Conservation (phyloP, 1,140 invertebrate genomes). For the Magallana gigas region DNA sequence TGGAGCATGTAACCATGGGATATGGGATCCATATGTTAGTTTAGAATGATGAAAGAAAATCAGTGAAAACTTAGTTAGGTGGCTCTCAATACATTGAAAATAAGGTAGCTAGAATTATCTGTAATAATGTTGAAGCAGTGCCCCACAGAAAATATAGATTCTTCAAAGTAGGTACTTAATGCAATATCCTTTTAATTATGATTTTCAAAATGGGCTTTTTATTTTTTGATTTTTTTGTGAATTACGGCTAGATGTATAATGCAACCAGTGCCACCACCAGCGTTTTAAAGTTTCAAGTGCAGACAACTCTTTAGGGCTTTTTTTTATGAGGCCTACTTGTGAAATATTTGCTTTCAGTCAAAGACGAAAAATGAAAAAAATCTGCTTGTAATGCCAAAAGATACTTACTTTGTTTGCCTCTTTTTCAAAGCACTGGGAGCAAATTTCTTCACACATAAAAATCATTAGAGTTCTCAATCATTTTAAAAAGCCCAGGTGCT, state of each 20-base stretch:
- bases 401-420: neutral
- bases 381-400: neutral
- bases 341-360: neutral
- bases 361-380: slow-evolving; percentile 10
- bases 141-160: too few relatives aligned
- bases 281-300: neutral
- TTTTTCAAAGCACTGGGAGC: neutral
- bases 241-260: neutral
- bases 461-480: slow-evolving; percentile 13
- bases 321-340: neutral
- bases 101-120: too few relatives aligned
- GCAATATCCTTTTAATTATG: too few relatives aligned
- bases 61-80: neutral
- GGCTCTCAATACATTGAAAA: too few relatives aligned
- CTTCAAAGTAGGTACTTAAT: too few relatives aligned
- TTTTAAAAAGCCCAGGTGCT: slow-evolving; percentile 2
- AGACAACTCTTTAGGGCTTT: neutral
- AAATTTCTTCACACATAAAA: slow-evolving; percentile 34
- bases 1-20: slow-evolving; percentile 1
- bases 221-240: too few relatives aligned
- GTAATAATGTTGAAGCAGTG: too few relatives aligned
- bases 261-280: neutral
- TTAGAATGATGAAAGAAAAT: neutral
- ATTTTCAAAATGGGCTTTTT: too few relatives aligned
- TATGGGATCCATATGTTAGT: neutral